Conservation (phyloP, 2,888 invertebrate species). For the Geophilus truncorum region DNA sequence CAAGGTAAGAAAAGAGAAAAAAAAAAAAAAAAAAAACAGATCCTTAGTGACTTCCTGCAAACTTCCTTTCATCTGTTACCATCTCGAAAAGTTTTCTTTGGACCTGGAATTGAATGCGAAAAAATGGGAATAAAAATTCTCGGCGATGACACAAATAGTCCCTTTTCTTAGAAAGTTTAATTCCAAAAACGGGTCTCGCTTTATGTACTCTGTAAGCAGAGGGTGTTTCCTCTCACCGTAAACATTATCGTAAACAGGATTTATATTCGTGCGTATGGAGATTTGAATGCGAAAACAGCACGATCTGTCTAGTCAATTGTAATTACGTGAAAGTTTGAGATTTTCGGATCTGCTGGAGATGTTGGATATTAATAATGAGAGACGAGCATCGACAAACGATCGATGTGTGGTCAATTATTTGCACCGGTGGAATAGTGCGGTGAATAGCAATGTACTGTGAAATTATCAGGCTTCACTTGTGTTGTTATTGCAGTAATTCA, state of each 20-base stretch:
- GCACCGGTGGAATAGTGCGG: not conserved
- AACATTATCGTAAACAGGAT: no score
- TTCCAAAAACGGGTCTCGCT: not conserved
- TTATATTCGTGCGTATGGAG: no score
- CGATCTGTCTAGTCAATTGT: no score
- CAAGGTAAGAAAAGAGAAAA: not conserved
- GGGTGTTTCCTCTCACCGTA: no score
- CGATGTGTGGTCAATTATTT: not conserved
- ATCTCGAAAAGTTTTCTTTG: slow-evolving; percentile 1
- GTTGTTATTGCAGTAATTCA: not conserved
- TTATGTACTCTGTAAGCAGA: not conserved
- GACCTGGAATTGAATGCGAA: not conserved
- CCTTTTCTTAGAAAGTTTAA: not conserved
- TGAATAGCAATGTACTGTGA: not conserved
- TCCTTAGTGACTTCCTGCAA: not conserved
- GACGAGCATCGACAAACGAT: not conserved
- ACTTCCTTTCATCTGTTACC: not conserved
- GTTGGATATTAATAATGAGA: not conserved
- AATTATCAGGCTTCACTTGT: not conserved
- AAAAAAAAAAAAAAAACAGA: not conserved
- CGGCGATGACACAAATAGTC: not conserved
- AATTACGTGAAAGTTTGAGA: no score
- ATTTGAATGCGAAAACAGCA: no score
- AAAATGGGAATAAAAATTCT: not conserved
- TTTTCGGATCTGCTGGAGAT: no score